Conservation (phyloP, 2,113 vertebrate species). For the Pitta sordida region DNA sequence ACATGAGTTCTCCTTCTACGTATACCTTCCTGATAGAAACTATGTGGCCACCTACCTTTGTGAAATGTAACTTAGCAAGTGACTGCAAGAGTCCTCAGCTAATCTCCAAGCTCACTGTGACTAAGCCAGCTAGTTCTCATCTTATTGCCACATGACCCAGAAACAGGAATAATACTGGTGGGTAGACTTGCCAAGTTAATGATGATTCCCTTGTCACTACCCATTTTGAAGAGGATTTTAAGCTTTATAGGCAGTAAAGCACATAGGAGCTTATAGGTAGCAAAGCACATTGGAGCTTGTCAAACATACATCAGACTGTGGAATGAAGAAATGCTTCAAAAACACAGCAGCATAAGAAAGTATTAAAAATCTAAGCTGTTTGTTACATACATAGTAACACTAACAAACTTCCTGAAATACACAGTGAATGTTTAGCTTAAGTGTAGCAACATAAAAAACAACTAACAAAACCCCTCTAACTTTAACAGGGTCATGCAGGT, state of each 20-base stretch:
- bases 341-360: neutral
- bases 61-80: neutral
- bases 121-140: neutral
- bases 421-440: neutral
- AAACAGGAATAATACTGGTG: neutral
- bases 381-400: neutral
- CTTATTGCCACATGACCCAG: fast-evolving
- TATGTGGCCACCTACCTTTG: neutral
- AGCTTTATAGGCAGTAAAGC: neutral
- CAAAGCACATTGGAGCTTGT: neutral
- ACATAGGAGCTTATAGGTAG: neutral
- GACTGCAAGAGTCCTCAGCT: neutral
- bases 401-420: neutral
- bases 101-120: neutral
- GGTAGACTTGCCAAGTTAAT: neutral
- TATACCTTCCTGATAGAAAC: neutral
- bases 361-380: neutral
- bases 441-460: neutral
- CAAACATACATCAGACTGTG: neutral
- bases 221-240: neutral
- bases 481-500: neutral
- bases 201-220: neutral
- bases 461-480: neutral
- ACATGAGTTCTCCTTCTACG: neutral
- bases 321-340: neutral